These are phyloP conservation scores for Apistogramma diplotaenia DNA, from an alignment of 2,113 vertebrate species.

Conservation along the genomic window DNA sequence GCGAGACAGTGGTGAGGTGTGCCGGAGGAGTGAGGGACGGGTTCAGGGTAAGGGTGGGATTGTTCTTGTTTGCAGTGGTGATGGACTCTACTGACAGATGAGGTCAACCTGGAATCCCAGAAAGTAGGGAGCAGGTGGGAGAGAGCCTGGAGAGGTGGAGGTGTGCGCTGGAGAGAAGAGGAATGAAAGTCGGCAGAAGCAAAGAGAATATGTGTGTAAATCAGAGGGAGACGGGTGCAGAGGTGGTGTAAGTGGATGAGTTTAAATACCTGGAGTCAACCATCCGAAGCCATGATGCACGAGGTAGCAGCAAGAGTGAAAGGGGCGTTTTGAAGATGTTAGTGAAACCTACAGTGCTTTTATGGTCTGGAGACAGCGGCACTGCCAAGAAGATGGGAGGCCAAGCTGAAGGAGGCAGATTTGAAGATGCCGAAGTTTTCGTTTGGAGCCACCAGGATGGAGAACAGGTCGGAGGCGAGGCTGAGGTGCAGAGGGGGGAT, in stretches of 20 bases:
- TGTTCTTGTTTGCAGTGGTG: not conserved
- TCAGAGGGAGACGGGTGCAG: not conserved
- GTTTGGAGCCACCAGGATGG: not conserved
- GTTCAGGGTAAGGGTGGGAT: not conserved
- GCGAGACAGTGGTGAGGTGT: no score
- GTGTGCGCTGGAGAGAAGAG: not conserved
- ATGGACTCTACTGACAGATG: not conserved
- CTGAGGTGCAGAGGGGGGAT: not conserved
- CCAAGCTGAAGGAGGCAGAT: rapidly evolving
- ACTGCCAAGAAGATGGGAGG: not conserved
- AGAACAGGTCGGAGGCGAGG: rapidly evolving
- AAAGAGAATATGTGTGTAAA: not conserved
- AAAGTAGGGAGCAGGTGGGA: not conserved
- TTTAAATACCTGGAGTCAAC: not conserved
- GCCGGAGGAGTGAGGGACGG: not conserved
- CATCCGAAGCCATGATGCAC: rapidly evolving
- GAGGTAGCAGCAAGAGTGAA: not conserved
- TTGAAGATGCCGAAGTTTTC: not conserved
- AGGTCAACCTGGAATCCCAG: not conserved
- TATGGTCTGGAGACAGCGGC: not conserved
- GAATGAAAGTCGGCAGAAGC: not conserved
- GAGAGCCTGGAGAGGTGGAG: not conserved
- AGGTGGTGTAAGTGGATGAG: not conserved
- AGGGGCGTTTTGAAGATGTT: not conserved
- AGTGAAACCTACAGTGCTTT: not conserved